Base-by-base conservation (phyloP, 2,888 invertebrate species). In the Listrodromus nycthemerus region DNA sequence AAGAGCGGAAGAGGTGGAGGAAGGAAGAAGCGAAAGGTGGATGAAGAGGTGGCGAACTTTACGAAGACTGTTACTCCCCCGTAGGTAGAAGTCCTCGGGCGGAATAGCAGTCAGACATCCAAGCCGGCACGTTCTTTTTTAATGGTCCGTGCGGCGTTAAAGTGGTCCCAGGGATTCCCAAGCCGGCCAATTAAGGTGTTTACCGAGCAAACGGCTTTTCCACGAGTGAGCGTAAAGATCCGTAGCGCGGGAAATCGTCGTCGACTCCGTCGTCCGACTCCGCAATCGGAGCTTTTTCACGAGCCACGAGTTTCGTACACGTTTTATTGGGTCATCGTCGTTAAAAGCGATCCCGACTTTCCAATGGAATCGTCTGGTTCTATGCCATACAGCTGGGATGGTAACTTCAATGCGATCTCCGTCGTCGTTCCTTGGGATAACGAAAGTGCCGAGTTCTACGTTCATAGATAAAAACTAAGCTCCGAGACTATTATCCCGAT, bases 181-280 rank as follows among this genome's bases (percentile, higher is more conserved):
- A 73, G 76, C 70, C 71, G 82, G 58, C 78, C 83, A 87, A 87
- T 87, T 87, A 87, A 83, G 84, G 87, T 85, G 82, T 86, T 85
- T 87, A 83, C 80, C 80, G 86, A 85, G 82, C 83, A 83, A 82
- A 82, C 66, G 85, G 76, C 71, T 86, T 84, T 86, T 80, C 70
- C 75, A 70, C 61, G 52, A 61, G 61, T 67, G 65, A 50, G 63
- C 63, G 48, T 37, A 65, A 58, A 24, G 45, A 41, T 61, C 33
- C 19, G 10, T n/a, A 37, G 33, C 37, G 37, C 33, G 63, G 19
- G 37, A 37, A 65, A 65, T 65, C 37, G 65, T 52, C 74, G 58
- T 50, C 33, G 45, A 21, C 37, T 21, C n/a, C 4, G 45, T 61
- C 24, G 19, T 74, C 33, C 55, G 74, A 21, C 48, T 33, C 48